A percentile compares a stretch with the other conserved stretches of the same genome.
Evolutionary conservation across 2,113 vertebrate species (phyloP).

Genomic region (Falcunculus frontatus): DNA sequence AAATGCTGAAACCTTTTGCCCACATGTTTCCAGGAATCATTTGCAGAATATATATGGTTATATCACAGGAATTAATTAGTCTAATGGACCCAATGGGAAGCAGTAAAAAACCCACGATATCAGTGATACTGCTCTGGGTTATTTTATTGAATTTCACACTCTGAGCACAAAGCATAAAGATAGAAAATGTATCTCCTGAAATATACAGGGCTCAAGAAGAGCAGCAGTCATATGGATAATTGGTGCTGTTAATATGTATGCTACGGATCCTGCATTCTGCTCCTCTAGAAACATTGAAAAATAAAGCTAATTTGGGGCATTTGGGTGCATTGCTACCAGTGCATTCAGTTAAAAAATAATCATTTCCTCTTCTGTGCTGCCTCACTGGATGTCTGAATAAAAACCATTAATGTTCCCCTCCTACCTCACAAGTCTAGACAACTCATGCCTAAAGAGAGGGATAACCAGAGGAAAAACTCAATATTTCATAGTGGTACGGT

Average conservation of each 20-base stretch:
- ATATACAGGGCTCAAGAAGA: background rate
- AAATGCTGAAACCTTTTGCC: background rate
- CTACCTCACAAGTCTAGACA: background rate
- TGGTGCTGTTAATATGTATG: slow-evolving; percentile 27
- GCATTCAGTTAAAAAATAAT: slow-evolving; percentile 53
- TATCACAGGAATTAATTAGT: background rate
- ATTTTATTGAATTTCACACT: slow-evolving; percentile 8
- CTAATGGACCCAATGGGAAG: background rate
- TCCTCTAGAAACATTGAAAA: slow-evolving; percentile 26
- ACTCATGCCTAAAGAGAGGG: background rate
- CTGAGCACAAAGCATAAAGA: background rate
- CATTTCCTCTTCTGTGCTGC: background rate
- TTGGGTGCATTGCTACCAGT: background rate
- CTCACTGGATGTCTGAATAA: slow-evolving; percentile 1
- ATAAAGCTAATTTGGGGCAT: slow-evolving; percentile 28
- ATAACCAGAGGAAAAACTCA: background rate
- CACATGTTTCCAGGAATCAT: background rate
- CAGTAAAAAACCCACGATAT: background rate
- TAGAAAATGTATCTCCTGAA: background rate
- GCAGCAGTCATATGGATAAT: background rate
- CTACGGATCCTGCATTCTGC: background rate
- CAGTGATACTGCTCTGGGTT: background rate
- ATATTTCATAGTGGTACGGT: background rate
- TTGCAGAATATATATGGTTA: background rate
- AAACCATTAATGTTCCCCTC: background rate